Conservation (phyloP, 2,888 invertebrate species). For the Cataglyphis rosenhaueri region DNA sequence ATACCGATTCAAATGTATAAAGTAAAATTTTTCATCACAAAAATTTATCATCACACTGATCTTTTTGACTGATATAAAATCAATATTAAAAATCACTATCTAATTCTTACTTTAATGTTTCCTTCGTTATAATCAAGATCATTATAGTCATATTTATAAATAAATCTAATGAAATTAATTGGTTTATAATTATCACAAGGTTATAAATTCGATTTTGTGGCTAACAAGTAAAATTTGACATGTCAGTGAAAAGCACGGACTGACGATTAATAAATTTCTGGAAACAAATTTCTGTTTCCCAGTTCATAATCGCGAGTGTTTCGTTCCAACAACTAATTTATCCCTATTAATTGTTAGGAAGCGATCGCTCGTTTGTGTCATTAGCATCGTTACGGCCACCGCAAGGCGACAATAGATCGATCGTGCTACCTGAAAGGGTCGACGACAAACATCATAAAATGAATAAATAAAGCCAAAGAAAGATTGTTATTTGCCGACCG, state of each 20-base stretch:
- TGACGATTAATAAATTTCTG: slow-evolving; percentile 24
- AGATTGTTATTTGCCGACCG: slow-evolving; percentile 14
- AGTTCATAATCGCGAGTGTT: background rate
- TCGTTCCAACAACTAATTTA: slow-evolving; percentile 57
- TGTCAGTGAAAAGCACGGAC: background rate
- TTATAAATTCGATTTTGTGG: background rate
- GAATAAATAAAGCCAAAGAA: slow-evolving; percentile 31
- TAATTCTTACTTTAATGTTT: background rate
- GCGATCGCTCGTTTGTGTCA: slow-evolving; percentile 26
- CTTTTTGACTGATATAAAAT: background rate
- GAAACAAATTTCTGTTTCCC: slow-evolving; percentile 24
- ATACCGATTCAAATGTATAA: background rate
- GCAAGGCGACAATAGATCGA: slow-evolving; percentile 24
- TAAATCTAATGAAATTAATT: slow-evolving; percentile 5
- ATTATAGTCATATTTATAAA: background rate
- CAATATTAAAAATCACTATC: background rate
- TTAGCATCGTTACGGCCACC: slow-evolving; percentile 33
- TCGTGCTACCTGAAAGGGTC: background rate
- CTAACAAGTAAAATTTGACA: background rate
- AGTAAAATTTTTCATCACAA: background rate
- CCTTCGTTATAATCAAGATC: too few species aligned
- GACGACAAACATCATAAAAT: slow-evolving; percentile 5
- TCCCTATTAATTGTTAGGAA: slow-evolving; percentile 41
- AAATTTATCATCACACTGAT: background rate
- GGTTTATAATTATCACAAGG: background rate